Evolutionary conservation across 2,797 vertebrate genomes (phyloP).

Genomic region (Falco biarmicus): DNA sequence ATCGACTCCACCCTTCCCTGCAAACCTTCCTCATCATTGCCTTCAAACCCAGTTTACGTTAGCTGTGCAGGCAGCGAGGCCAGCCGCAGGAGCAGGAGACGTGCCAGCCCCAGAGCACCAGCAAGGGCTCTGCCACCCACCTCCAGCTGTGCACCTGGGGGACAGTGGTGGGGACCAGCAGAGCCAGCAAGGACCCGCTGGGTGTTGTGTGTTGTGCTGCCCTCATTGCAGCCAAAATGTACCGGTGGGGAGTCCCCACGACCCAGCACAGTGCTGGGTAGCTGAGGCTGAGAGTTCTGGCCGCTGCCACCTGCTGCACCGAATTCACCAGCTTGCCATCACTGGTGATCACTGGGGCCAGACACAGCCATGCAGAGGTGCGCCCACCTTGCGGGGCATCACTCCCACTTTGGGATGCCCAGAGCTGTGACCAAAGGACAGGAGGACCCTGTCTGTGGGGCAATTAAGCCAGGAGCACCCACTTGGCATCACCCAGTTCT

Average conservation of each 20-base stretch:
- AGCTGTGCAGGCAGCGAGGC: not conserved
- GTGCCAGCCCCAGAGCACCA: not conserved
- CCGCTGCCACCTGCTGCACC: not conserved
- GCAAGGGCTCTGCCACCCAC: not conserved
- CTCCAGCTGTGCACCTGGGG: too few species aligned
- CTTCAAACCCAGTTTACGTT: rapidly evolving
- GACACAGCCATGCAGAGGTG: not conserved
- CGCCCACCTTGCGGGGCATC: not conserved
- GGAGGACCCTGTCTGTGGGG: rapidly evolving
- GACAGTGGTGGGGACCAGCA: not conserved
- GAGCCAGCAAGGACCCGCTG: not conserved
- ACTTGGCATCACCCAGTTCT: rapidly evolving
- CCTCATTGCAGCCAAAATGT: not conserved
- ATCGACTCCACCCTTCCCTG: not conserved
- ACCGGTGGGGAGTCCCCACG: rapidly evolving
- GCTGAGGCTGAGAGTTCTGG: not conserved
- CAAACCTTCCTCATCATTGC: not conserved
- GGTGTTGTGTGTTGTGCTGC: not conserved
- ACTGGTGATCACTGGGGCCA: not conserved
- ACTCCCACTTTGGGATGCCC: not conserved
- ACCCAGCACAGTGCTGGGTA: not conserved
- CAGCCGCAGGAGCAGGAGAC: not conserved
- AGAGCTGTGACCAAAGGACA: rapidly evolving
- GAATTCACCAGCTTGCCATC: not conserved
- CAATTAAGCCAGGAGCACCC: rapidly evolving